A percentile compares a stretch with the other conserved stretches of the same genome.
phyloP scores from a whole-genome alignment of 2,888 invertebrate species.

The Zhengitettix transpicula region DNA sequence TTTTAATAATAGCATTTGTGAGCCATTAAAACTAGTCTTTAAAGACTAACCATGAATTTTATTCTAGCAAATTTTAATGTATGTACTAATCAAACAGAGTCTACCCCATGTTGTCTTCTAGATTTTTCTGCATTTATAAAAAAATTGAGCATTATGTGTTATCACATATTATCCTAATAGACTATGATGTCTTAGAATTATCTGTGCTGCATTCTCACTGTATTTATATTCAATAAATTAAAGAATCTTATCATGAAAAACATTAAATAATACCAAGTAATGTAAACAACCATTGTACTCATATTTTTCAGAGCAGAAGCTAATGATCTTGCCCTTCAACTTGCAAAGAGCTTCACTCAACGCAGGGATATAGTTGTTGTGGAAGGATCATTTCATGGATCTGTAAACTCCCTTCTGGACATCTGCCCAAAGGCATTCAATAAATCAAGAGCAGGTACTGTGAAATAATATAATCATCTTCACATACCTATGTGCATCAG shows the following conservation, averaged over 20 bases:
- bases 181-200: no score
- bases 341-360: conserved; percentile 34
- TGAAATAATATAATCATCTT: no score
- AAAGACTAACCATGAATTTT: no score
- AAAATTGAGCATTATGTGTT: no score
- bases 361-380: conserved; percentile 28
- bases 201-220: not conserved
- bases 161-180: no score
- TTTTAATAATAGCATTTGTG: no score
- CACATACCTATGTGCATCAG: no score
- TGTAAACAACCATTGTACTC: not conserved
- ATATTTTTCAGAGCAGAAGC: conserved; percentile 38
- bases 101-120: no score
- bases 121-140: no score
- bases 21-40: no score
- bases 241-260: not conserved
- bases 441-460: conserved; percentile 10
- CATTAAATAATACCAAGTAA: not conserved
- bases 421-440: conserved; percentile 17
- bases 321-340: conserved; percentile 37
- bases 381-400: conserved; percentile 37
- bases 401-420: conserved; percentile 26
- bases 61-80: no score
- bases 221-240: not conserved
- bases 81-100: no score